Evolutionary conservation across 2,113 vertebrate species (phyloP).

Genomic region (Fulmarus glacialis): DNA sequence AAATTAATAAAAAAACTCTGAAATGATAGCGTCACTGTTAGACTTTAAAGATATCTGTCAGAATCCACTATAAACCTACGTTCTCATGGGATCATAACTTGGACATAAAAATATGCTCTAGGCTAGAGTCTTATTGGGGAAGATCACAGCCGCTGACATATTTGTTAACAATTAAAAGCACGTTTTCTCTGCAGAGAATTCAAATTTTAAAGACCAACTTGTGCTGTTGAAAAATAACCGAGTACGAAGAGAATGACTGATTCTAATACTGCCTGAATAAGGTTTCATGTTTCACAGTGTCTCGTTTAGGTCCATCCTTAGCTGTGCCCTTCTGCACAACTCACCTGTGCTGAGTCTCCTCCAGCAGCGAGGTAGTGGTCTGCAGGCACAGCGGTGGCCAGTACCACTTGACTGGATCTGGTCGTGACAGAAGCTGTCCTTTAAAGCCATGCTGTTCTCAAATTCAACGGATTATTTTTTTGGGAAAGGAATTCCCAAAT

Average conservation of each 20-base stretch:
- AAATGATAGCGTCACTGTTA: slow-evolving; percentile 13
- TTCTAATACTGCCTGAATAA: neutral
- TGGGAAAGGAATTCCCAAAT: neutral
- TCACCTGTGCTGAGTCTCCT: fast-evolving
- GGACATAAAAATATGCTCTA: neutral
- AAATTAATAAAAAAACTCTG: slow-evolving; percentile 64
- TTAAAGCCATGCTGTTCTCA: fast-evolving
- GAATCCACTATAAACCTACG: neutral
- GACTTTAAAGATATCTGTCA: slow-evolving; percentile 15
- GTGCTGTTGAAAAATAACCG: neutral
- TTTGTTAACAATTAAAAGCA: neutral
- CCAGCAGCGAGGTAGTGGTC: fast-evolving
- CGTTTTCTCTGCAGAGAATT: neutral
- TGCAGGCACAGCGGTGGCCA: fast-evolving
- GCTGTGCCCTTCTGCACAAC: neutral
- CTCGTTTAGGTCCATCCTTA: neutral
- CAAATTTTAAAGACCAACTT: neutral
- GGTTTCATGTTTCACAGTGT: fast-evolving
- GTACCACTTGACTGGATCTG: neutral
- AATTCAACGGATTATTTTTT: fast-evolving
- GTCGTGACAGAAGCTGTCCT: fast-evolving
- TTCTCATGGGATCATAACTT: neutral
- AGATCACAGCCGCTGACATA: neutral
- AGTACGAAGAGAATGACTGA: neutral
- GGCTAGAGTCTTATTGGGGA: neutral